Percentiles rank a stretch among this genome's conserved stretches.
Conservation (phyloP, 2,888 invertebrate species). For the Encarsia formosa region DNA sequence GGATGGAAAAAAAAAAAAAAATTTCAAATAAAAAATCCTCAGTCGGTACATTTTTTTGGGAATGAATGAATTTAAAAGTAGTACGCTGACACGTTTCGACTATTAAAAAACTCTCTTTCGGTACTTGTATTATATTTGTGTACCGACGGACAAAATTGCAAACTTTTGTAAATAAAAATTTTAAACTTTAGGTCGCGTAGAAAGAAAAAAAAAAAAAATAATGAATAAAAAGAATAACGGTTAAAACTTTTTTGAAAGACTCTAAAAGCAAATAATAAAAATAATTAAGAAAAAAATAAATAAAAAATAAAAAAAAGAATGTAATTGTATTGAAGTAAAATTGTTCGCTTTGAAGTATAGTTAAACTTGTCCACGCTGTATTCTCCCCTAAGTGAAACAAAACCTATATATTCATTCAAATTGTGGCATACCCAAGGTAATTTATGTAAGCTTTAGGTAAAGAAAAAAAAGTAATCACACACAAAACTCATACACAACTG, state of each 20-base stretch:
- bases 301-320: constrained; percentile 7
- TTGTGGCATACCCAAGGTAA: constrained; percentile 33
- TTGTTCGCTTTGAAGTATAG: constrained; percentile 33
- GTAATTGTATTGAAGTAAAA: constrained; percentile 23
- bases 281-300: not conserved
- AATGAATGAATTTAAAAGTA: constrained; percentile 1
- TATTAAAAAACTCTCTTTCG: not conserved
- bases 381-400: constrained; percentile 26
- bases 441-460: constrained; percentile 30
- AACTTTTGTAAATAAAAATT: constrained; percentile 1
- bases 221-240: constrained; percentile 18
- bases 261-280: constrained; percentile 17
- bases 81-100: constrained; percentile 17
- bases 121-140: constrained; percentile 10
- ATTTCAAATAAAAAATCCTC: constrained; percentile 9
- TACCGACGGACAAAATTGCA: constrained; percentile 20
- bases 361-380: constrained; percentile 29
- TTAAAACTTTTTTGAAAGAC: constrained; percentile 26
- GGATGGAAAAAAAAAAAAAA: too few species aligned
- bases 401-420: constrained; percentile 35
- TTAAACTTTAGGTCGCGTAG: constrained; percentile 21
- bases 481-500: constrained; percentile 8
- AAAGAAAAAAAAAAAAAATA: constrained; percentile 3
- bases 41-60: constrained; percentile 10
- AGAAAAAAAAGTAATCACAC: constrained; percentile 1